Percentiles rank a stretch among this genome's conserved stretches.
Conservation (phyloP, 2,888 invertebrate species). For the Pecten maximus region DNA sequence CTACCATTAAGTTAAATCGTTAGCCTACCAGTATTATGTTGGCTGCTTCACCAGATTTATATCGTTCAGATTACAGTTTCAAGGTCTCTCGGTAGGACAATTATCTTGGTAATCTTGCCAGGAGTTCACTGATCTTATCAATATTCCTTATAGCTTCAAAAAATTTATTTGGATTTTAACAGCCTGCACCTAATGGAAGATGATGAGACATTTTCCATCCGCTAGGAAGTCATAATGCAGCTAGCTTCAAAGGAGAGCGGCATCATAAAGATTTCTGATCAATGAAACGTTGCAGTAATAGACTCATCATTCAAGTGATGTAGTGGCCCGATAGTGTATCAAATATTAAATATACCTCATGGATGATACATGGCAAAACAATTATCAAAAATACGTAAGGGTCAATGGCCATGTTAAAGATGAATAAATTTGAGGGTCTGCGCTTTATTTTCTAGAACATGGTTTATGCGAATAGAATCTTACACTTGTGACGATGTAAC, state of each 20-base stretch:
- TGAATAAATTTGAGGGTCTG: too few relatives aligned
- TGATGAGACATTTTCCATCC: not conserved
- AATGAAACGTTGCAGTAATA: not conserved
- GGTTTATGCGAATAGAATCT: too few relatives aligned
- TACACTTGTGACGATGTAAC: too few relatives aligned
- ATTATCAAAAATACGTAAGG: too few relatives aligned
- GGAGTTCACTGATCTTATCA: slow-evolving; percentile 17
- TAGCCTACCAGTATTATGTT: not conserved
- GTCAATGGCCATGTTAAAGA: too few relatives aligned
- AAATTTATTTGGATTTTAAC: not conserved
- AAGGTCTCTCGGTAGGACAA: not conserved
- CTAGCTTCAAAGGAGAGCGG: not conserved
- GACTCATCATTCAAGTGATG: not conserved
- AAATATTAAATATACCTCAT: too few relatives aligned
- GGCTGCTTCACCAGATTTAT: not conserved
- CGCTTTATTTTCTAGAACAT: too few relatives aligned
- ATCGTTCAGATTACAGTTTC: not conserved
- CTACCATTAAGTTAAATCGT: not conserved
- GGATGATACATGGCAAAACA: too few relatives aligned
- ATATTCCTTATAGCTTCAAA: not conserved
- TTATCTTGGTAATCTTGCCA: not conserved
- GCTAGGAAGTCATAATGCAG: not conserved
- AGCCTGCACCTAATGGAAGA: not conserved
- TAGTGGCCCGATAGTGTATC: too few relatives aligned
- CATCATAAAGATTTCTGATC: not conserved